phyloP scores from a whole-genome alignment of 1,140 invertebrate genomes.

The Drosophila pallidifrons region DNA sequence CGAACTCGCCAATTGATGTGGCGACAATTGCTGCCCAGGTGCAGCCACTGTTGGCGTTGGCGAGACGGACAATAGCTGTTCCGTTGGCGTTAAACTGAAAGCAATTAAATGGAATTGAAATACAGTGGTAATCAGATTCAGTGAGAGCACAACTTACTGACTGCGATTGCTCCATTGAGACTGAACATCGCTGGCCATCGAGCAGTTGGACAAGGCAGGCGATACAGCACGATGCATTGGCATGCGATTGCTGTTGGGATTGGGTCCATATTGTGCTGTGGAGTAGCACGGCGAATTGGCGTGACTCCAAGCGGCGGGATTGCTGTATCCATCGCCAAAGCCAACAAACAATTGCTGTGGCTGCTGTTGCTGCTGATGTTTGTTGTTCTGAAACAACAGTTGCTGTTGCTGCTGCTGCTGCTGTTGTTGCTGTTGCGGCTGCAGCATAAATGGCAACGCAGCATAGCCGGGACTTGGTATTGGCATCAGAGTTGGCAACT shows the following conservation, averaged over 20 bases:
- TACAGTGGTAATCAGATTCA: neutral
- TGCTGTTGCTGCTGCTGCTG: conserved; percentile 35
- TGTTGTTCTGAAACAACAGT: conserved; percentile 15
- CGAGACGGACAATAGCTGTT: conserved; percentile 22
- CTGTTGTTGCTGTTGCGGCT: conserved; percentile 27
- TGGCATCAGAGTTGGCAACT: conserved; percentile 1
- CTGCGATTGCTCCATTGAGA: conserved; percentile 61
- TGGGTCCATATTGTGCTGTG: conserved; percentile 10
- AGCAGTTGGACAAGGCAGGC: conserved; percentile 57
- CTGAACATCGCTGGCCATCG: conserved; percentile 45
- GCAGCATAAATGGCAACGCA: conserved; percentile 43
- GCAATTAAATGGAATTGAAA: neutral
- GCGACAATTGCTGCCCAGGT: conserved; percentile 48
- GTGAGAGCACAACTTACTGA: conserved; percentile 35
- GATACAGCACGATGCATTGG: conserved; percentile 39
- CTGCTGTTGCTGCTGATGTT: conserved; percentile 14
- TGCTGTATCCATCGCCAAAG: conserved; percentile 43
- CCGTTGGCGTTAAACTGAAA: conserved; percentile 24
- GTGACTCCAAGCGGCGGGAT: conserved; percentile 41
- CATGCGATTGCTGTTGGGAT: conserved; percentile 11
- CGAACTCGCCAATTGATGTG: conserved; percentile 31
- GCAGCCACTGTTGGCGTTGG: conserved; percentile 12
- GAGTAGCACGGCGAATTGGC: conserved; percentile 47
- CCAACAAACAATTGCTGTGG: conserved; percentile 54
- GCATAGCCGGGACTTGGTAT: conserved; percentile 38